Evolutionary conservation across 1,140 invertebrate species (phyloP).

Genomic region (Eciton burchellii): DNA sequence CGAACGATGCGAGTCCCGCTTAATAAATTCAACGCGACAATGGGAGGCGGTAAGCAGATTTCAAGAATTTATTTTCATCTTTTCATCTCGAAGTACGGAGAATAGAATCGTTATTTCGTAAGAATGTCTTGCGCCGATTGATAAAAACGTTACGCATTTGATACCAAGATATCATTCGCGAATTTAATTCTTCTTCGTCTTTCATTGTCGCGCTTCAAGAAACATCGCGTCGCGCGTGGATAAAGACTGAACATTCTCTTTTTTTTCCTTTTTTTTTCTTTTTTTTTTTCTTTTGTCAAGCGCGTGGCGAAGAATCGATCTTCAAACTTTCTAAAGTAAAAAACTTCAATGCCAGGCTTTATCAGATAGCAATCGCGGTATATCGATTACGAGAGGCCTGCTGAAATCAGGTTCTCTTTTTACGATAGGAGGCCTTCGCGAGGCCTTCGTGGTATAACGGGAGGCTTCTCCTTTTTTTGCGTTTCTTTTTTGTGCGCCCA

Average conservation of each 20-base stretch:
- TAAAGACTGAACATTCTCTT: conserved; percentile 32
- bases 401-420: conserved; percentile 29
- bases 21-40: no score
- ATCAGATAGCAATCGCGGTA: conserved; percentile 56
- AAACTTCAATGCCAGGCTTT: conserved; percentile 9
- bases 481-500: conserved; percentile 11
- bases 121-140: not conserved
- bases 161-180: not conserved
- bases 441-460: not conserved
- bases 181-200: not conserved
- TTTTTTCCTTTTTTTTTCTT: conserved; percentile 9
- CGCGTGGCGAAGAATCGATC: not conserved
- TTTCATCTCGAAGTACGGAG: not conserved
- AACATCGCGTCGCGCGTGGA: not conserved
- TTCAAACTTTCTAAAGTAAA: not conserved
- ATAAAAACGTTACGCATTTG: not conserved
- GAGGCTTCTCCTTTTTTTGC: no score
- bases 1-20: no score
- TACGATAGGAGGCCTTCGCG: not conserved
- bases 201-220: not conserved
- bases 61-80: not conserved
- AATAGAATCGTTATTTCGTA: not conserved
- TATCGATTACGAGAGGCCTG: conserved; percentile 26
- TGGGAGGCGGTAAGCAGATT: not conserved
- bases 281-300: no score